Evolutionary conservation across 1,140 invertebrate species (phyloP).

Genomic region (Caenorhabditis latens): DNA sequence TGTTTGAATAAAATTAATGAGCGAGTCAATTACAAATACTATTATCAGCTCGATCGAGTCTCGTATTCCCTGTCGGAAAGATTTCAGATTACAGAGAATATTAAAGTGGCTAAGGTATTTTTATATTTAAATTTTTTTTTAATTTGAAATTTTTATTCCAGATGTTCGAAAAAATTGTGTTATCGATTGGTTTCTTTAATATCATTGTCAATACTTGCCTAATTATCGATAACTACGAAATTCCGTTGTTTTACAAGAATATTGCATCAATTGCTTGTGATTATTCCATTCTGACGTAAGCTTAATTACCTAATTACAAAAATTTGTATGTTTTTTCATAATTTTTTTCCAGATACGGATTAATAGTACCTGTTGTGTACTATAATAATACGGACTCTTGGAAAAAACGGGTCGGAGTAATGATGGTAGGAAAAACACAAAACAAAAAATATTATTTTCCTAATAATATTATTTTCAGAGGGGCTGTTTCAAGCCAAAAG

Average conservation of each 20-base stretch:
- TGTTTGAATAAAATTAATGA: slow-evolving; percentile 36
- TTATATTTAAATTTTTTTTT: background rate
- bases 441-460: background rate
- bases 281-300: slow-evolving; percentile 14
- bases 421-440: background rate
- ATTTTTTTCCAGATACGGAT: background rate
- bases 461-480: background rate
- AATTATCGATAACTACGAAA: slow-evolving; percentile 28
- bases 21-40: slow-evolving; percentile 8
- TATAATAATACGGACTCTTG: slow-evolving; percentile 20
- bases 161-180: slow-evolving; percentile 31
- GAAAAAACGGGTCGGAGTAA: background rate
- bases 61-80: slow-evolving; percentile 21
- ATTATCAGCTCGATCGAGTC: background rate
- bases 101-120: background rate
- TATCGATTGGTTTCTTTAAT: slow-evolving; percentile 27
- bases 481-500: background rate
- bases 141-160: background rate
- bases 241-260: background rate
- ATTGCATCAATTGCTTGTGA: slow-evolving; percentile 5
- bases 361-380: slow-evolving; percentile 12
- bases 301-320: background rate
- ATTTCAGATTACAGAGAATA: slow-evolving; percentile 40
- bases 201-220: slow-evolving; percentile 16
- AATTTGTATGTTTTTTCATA: background rate